A percentile compares a stretch with the other conserved stretches of the same genome.
Evolutionary conservation across 2,797 vertebrate species (phyloP).

Genomic region (Cossypha heuglini): DNA sequence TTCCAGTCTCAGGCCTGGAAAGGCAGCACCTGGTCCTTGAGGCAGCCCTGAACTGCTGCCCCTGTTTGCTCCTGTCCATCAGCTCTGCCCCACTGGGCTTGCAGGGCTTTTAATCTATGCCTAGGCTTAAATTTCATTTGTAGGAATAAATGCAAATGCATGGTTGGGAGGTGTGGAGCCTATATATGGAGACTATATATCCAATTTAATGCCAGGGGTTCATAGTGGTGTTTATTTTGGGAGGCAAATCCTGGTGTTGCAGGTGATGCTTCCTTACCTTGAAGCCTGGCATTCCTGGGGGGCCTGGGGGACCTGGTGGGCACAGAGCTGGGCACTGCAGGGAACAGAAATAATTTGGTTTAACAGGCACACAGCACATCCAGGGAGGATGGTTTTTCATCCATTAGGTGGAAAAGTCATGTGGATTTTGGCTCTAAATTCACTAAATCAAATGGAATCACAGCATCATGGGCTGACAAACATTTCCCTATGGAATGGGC

Average conservation of each 20-base stretch:
- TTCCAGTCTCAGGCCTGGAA: neutral
- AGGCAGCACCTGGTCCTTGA: neutral
- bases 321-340: constrained; percentile 93
- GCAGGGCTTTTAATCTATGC: accelerated
- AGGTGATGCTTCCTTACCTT: constrained; percentile 80
- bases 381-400: neutral
- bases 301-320: constrained; percentile 88
- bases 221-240: accelerated
- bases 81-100: neutral
- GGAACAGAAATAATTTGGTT: constrained; percentile 18
- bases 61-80: neutral
- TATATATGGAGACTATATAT: accelerated
- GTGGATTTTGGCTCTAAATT: neutral
- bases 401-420: neutral
- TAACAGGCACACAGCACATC: neutral
- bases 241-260: neutral
- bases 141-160: neutral
- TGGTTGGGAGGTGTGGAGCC: neutral
- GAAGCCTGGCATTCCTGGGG: constrained; percentile 96
- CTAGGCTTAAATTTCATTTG: neutral
- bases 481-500: accelerated
- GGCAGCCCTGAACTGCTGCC: neutral
- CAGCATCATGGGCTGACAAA: no score
- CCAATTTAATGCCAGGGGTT: neutral
- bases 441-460: neutral